phyloP scores from a whole-genome alignment of 2,888 invertebrate species.

The Caenorhabditis japonica region DNA sequence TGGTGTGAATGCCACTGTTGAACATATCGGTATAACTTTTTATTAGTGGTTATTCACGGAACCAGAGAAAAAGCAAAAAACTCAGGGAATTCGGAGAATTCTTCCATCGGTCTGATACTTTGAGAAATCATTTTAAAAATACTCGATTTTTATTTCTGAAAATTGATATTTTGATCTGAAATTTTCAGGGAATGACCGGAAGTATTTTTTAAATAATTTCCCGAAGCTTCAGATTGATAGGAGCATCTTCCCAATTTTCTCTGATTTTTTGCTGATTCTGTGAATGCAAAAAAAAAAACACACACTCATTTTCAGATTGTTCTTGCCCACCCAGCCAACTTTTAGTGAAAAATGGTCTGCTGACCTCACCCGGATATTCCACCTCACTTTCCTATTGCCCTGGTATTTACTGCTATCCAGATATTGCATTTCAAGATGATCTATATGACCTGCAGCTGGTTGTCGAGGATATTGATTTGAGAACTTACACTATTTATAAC shows the following conservation, averaged over 20 bases:
- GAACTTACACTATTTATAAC: slow-evolving; percentile 20
- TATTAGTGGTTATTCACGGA: no score
- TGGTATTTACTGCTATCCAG: slow-evolving; percentile 10
- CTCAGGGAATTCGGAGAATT: no score
- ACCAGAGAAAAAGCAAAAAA: no score
- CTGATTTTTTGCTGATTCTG: neutral
- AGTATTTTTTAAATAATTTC: no score
- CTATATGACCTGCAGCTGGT: slow-evolving; percentile 22
- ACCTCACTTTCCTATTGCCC: slow-evolving; percentile 36
- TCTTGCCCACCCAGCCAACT: slow-evolving; percentile 3
- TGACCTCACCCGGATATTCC: slow-evolving; percentile 41
- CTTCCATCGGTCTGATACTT: no score
- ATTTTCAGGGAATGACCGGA: no score
- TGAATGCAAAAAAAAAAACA: no score
- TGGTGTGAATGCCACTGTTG: slow-evolving; percentile 27
- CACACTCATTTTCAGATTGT: slow-evolving; percentile 25
- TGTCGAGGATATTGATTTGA: slow-evolving; percentile 14
- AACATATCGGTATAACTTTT: slow-evolving; percentile 23
- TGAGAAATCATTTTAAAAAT: no score
- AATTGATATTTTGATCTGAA: no score
- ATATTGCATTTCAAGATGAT: slow-evolving; percentile 22
- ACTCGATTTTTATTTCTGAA: no score
- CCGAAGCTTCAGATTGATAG: no score
- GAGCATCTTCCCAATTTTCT: no score
- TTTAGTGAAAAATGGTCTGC: slow-evolving; percentile 6